Evolutionary conservation across 2,797 vertebrate genomes (phyloP).

Genomic region (Leptodactylus fallax): DNA sequence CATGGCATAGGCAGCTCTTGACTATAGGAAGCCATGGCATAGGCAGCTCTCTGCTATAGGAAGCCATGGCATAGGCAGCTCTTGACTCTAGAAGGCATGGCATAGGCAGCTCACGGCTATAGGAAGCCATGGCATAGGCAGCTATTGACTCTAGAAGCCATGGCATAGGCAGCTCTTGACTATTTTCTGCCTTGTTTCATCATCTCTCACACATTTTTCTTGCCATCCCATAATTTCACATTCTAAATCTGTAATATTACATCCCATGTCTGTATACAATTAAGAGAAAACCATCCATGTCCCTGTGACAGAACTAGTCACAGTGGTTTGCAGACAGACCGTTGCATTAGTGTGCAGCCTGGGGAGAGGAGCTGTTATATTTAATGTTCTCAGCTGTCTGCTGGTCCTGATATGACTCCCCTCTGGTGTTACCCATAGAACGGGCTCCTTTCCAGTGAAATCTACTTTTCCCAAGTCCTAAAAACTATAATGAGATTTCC

Average conservation of each 20-base stretch:
- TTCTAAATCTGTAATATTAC: not conserved
- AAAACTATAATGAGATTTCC: not conserved
- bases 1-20: not conserved
- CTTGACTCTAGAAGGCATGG: no score
- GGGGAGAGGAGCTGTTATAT: not conserved
- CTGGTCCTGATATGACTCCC: constrained; percentile 1
- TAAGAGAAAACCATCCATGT: not conserved
- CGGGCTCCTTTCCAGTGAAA: no score
- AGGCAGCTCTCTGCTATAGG: not conserved
- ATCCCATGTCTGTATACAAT: not conserved
- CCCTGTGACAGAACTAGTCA: not conserved
- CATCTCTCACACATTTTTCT: not conserved
- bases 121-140: no score
- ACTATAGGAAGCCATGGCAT: not conserved
- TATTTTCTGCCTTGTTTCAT: no score
- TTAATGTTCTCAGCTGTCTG: constrained; percentile 22
- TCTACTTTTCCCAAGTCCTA: not conserved
- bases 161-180: no score
- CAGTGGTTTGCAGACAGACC: not conserved
- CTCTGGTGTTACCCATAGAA: constrained; percentile 15
- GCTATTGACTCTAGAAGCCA: no score
- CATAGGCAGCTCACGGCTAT: no score
- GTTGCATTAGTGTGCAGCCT: not conserved
- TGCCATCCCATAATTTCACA: not conserved
- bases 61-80: no score